Base-by-base conservation (phyloP, 1,140 invertebrate species). In the Trypoxylus dichotomus region DNA sequence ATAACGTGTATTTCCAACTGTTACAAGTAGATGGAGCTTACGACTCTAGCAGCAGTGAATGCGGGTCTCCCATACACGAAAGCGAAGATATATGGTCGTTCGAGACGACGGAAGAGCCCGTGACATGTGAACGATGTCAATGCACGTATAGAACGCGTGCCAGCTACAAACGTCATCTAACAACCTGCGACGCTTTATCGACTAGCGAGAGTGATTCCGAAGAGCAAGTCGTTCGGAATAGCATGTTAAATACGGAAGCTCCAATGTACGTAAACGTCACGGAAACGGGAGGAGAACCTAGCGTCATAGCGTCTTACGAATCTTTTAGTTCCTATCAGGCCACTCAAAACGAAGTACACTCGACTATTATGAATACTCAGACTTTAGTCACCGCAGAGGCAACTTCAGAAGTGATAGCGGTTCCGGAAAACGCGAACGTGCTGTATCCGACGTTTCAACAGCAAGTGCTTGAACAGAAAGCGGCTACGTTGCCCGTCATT, bases 71-170 rank as follows among this genome's bases (percentile, higher is more conserved):
- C 47, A 74, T 25, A 76, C 80, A 79, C 2, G 77, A 81, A 60
- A 63, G n/a, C 19, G 78, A 79, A 29, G 76, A 83, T 77, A 27
- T 78, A 10, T 84, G 84, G 84, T 78, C 76, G 15, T 78, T 58
- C 54, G 86, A 88, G 81, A 85, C 88, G 71, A 83, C 85, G 47
- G 92, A 93, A 80, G 91, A 90, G 79, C 93, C 95, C 19, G 95
- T 97, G 0, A 95, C 93, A 81, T 97, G 96, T 86, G 91, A 93
- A 79, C 90, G 93, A 75, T 98, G 96, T 85, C 94, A 95, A 82
- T 93, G 95, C 82, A 94, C 95, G 2, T 98, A 98, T 84, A 90
- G 96, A 83, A 97, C 95, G 11, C 92, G 92, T 80, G 92, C 94
- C 72, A 96, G 95, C 80, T 97, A 94, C 83, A 92, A 95, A 81